Evolutionary conservation across 1,140 invertebrate genomes (phyloP).

Genomic region (Carposina sasakii): DNA sequence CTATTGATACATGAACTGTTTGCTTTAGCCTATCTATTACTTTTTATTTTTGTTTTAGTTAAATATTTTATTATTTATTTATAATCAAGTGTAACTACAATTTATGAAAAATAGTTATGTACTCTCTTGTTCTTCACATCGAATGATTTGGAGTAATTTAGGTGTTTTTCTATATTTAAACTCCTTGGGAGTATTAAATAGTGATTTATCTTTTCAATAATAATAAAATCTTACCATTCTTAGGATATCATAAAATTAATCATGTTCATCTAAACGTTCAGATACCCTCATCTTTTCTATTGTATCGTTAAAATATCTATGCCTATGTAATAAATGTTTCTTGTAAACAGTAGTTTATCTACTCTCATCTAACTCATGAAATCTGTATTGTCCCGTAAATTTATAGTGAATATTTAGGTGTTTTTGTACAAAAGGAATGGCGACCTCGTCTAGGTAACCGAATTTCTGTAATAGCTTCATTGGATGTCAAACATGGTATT

Average conservation of each 20-base stretch:
- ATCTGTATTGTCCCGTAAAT: conserved; percentile 61
- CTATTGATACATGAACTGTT: conserved; percentile 60
- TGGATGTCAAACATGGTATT: no score
- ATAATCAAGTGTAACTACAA: conserved; percentile 47
- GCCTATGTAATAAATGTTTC: conserved; percentile 67
- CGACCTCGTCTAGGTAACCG: conserved; percentile 69
- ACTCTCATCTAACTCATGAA: conserved; percentile 57
- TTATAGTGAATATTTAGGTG: conserved; percentile 50
- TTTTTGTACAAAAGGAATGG: conserved; percentile 68
- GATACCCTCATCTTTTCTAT: conserved; percentile 53
- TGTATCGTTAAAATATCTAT: conserved; percentile 53
- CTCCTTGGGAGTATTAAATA: no score
- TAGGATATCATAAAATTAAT: conserved; percentile 56
- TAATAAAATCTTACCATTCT: conserved; percentile 44
- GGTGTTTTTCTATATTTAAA: no score
- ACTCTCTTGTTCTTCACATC: conserved; percentile 35
- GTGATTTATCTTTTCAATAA: no score
- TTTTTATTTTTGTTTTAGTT: conserved; percentile 68
- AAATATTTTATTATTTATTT: conserved; percentile 73
- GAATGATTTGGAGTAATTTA: conserved; percentile 33
- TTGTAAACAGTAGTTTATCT: conserved; percentile 66
- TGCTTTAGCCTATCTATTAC: conserved; percentile 63
- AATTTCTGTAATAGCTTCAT: conserved; percentile 70
- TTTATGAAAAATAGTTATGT: conserved; percentile 37
- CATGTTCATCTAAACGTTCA: conserved; percentile 50